phyloP scores from a whole-genome alignment of 2,888 invertebrate species.

The Fragum fragum region DNA sequence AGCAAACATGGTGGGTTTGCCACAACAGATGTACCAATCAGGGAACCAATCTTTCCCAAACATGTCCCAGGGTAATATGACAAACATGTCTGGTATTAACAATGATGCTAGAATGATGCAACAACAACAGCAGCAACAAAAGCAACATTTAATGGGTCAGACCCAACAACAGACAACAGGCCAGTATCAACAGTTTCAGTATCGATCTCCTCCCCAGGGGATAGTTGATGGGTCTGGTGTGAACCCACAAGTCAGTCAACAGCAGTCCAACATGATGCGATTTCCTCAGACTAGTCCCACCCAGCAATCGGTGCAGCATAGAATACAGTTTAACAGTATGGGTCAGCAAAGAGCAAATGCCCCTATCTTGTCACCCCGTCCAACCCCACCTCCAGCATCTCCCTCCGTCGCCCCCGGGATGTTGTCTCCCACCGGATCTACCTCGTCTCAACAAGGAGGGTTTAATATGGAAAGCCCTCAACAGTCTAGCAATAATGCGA shows the following conservation, averaged over 20 bases:
- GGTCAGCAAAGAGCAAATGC: conserved; percentile 66
- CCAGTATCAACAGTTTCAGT: conserved; percentile 59
- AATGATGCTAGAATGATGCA: conserved; percentile 54
- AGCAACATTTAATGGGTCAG: conserved; percentile 56
- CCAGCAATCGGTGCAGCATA: conserved; percentile 60
- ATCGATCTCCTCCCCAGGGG: conserved; percentile 39
- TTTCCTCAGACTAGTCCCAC: conserved; percentile 77
- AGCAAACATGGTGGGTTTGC: conserved; percentile 33
- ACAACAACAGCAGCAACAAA: conserved; percentile 66
- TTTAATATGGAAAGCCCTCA: conserved; percentile 52
- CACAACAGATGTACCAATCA: conserved; percentile 46
- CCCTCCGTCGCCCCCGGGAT: conserved; percentile 63
- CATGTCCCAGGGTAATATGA: conserved; percentile 13
- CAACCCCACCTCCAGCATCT: conserved; percentile 73
- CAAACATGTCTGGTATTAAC: conserved; percentile 28
- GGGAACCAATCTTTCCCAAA: conserved; percentile 44
- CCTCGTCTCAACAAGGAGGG: conserved; percentile 73
- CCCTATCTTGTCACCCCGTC: conserved; percentile 77
- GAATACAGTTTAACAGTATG: conserved; percentile 57
- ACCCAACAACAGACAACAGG: conserved; percentile 42
- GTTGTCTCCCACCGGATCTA: conserved; percentile 72
- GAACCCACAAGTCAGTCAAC: conserved; percentile 47
- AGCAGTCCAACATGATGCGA: conserved; percentile 68
- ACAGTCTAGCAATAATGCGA: conserved; percentile 51
- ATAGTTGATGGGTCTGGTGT: conserved; percentile 41